Percentiles rank a stretch among this genome's conserved stretches.
Evolutionary conservation across 2,113 vertebrate genomes (phyloP).

Genomic region (Meleagris gallopavo): DNA sequence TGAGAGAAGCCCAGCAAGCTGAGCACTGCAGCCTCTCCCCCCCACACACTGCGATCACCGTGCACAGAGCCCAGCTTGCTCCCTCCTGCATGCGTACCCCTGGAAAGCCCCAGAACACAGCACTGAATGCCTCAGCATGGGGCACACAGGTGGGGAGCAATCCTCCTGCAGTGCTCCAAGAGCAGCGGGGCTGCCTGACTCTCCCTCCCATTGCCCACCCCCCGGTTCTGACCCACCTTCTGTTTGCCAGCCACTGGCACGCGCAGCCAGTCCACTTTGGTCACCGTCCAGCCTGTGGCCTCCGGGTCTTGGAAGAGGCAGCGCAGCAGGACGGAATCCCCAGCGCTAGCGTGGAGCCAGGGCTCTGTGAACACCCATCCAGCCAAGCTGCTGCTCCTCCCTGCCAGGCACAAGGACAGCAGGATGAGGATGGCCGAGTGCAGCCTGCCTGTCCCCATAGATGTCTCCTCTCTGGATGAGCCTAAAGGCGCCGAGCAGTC

Average conservation of each 20-base stretch:
- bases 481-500: background rate
- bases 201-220: fast-evolving
- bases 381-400: background rate
- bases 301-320: conserved; percentile 57
- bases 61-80: fast-evolving
- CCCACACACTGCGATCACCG: fast-evolving
- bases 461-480: background rate
- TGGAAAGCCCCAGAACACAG: background rate
- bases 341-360: conserved; percentile 33
- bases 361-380: background rate
- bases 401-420: conserved; percentile 51
- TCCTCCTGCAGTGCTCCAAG: fast-evolving
- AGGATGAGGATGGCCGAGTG: background rate
- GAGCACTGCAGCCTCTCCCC: fast-evolving
- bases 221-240: background rate
- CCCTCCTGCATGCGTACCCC: background rate
- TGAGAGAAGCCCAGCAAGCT: background rate
- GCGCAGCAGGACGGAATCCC: conserved; percentile 66
- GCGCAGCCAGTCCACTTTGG: conserved; percentile 75
- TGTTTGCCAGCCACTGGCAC: background rate
- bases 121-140: background rate
- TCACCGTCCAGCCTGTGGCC: conserved; percentile 8
- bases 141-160: background rate
- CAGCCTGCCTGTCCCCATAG: conserved; percentile 30
- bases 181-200: background rate